These are phyloP conservation scores for Gavialis gangeticus DNA, from an alignment of 2,113 vertebrate species.

Conservation along the genomic window DNA sequence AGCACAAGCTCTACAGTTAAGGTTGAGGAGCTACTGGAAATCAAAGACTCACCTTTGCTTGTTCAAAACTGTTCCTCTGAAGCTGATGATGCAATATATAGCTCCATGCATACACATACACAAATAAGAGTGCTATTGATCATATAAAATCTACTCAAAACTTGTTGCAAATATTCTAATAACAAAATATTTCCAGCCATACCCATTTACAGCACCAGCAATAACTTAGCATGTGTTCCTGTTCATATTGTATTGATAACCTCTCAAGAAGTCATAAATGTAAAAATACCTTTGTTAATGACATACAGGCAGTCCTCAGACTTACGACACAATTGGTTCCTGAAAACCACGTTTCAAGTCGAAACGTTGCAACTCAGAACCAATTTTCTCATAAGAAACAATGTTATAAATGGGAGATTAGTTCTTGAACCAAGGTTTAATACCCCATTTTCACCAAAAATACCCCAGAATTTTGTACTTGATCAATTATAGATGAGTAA, in stretches of 20 bases:
- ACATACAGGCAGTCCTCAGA: no score
- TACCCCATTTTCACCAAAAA: no score
- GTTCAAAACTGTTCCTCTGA: not conserved
- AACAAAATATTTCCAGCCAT: conserved; percentile 51
- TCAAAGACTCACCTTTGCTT: not conserved
- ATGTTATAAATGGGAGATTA: no score
- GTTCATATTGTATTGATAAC: not conserved
- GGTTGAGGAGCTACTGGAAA: not conserved
- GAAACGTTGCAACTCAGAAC: no score
- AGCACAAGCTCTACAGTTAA: not conserved
- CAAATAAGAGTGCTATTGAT: not conserved
- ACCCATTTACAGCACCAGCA: conserved; percentile 7
- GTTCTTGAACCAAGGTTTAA: no score
- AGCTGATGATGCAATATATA: not conserved
- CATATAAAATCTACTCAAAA: conserved; percentile 31
- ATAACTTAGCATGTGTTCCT: conserved; percentile 47
- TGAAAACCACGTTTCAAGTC: no score
- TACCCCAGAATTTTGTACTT: no score
- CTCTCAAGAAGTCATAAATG: not conserved
- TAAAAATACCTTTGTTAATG: conserved; percentile 43
- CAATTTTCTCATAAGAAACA: no score
- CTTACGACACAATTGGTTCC: no score
- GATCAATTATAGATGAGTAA: no score
- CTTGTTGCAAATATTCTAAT: conserved; percentile 10
- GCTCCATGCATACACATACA: not conserved